Evolutionary conservation across 2,113 vertebrate species (phyloP).

Genomic region (Coturnix japonica): DNA sequence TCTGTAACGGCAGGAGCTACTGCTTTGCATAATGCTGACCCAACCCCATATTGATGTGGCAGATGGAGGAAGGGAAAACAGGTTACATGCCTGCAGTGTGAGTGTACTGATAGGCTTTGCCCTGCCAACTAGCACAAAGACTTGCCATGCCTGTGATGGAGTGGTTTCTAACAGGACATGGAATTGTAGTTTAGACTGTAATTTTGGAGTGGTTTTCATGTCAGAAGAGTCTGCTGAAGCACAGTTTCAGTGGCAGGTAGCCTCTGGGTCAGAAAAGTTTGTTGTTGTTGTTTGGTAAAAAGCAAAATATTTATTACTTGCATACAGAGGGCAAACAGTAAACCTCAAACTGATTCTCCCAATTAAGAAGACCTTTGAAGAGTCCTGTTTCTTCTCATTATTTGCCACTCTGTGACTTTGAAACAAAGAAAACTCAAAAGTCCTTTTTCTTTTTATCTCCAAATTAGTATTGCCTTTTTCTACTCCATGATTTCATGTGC

Average conservation of each 20-base stretch:
- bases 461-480: not conserved
- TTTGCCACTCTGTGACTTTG: not conserved
- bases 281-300: not conserved
- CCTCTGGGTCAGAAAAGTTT: not conserved
- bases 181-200: conserved; percentile 16
- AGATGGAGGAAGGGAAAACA: conserved; percentile 67
- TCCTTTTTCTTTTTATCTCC: not conserved
- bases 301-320: not conserved
- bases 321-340: not conserved
- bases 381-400: not conserved
- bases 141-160: conserved; percentile 48
- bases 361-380: not conserved
- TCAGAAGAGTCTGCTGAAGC: conserved; percentile 23
- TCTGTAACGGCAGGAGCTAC: conserved; percentile 11
- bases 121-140: conserved; percentile 56
- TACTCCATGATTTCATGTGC: not conserved
- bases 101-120: conserved; percentile 41
- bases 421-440: not conserved
- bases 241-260: not conserved
- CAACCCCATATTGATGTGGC: conserved; percentile 33
- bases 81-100: conserved; percentile 63
- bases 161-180: conserved; percentile 24
- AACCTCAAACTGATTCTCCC: not conserved
- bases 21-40: conserved; percentile 11
- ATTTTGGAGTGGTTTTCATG: conserved; percentile 9